Percentiles rank a stretch among this genome's conserved stretches.
phyloP scores from a whole-genome alignment of 2,888 invertebrate species.

The Nephrotoma guestfalica region DNA sequence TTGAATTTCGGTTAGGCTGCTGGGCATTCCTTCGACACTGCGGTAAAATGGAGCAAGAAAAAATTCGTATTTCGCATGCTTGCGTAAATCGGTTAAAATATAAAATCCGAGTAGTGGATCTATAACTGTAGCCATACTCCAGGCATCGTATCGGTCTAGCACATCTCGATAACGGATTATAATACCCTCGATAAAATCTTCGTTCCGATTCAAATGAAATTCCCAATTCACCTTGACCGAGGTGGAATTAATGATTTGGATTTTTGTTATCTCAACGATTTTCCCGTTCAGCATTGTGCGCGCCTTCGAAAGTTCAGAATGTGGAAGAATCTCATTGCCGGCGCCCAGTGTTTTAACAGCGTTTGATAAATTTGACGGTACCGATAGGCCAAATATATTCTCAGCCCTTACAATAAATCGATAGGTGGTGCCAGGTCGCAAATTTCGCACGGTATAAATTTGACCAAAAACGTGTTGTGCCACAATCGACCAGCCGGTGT shows the following conservation, averaged over 20 bases:
- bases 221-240: constrained; percentile 40
- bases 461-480: constrained; percentile 52
- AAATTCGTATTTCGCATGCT: constrained; percentile 74
- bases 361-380: constrained; percentile 65
- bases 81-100: constrained; percentile 54
- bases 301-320: constrained; percentile 30
- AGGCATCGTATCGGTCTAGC: constrained; percentile 43
- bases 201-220: constrained; percentile 28
- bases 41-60: constrained; percentile 76
- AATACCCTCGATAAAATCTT: constrained; percentile 39
- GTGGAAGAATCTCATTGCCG: constrained; percentile 28
- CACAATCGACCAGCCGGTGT: constrained; percentile 61
- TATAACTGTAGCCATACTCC: constrained; percentile 48
- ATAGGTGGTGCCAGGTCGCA: constrained; percentile 68
- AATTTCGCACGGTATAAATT: constrained; percentile 50
- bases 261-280: constrained; percentile 53
- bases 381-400: constrained; percentile 73
- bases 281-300: constrained; percentile 34
- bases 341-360: constrained; percentile 45
- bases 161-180: constrained; percentile 51
- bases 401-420: constrained; percentile 75
- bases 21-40: constrained; percentile 78
- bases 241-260: constrained; percentile 38
- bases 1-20: constrained; percentile 71
- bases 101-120: constrained; percentile 46